Conservation (phyloP, 2,113 vertebrate genomes). For the Suncus etruscus region DNA sequence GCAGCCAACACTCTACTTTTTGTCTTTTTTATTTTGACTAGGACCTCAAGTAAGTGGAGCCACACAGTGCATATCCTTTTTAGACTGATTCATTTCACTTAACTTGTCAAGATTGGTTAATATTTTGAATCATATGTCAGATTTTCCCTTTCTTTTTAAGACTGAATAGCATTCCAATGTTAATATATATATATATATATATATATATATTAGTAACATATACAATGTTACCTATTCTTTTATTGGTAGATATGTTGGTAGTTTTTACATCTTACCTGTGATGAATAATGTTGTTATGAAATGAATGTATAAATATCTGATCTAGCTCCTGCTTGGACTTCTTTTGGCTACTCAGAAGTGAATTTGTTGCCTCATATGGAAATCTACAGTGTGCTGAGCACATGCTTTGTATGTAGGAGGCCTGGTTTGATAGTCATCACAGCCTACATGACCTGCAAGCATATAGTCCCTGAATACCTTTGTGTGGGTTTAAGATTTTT, state of each 20-base stretch:
- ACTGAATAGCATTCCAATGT: neutral
- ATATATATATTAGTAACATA: no score
- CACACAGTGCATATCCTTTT: neutral
- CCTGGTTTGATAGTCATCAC: no score
- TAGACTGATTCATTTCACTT: neutral
- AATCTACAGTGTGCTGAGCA: no score
- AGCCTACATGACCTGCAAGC: no score
- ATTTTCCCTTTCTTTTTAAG: neutral
- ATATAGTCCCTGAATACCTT: no score
- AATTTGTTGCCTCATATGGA: neutral
- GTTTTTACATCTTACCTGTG: neutral
- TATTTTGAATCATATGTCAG: neutral
- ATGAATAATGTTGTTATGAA: conserved; percentile 24
- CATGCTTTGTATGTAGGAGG: no score
- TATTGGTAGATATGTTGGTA: neutral
- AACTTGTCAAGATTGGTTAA: neutral
- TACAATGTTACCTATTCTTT: neutral
- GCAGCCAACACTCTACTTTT: no score
- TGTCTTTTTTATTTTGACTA: neutral
- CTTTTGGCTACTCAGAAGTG: neutral
- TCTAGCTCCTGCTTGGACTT: neutral
- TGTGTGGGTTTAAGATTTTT: neutral
- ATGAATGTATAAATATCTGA: conserved; percentile 9
- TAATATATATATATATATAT: no score
- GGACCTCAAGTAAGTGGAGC: neutral